Evolutionary conservation across 2,113 vertebrate species (phyloP).

Genomic region (Lamprotornis superbus): DNA sequence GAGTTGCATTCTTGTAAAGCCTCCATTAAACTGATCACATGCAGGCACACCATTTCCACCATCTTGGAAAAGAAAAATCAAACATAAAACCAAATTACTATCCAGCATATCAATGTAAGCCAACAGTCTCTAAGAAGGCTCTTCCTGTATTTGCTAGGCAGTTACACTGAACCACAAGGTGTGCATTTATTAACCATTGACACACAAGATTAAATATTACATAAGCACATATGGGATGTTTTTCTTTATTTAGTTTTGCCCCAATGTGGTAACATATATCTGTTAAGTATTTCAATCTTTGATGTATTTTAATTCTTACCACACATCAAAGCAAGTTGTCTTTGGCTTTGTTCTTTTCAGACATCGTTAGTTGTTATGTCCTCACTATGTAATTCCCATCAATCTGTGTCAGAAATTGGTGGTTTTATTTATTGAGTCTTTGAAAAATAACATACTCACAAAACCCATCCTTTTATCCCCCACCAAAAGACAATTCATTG

Average conservation of each 20-base stretch:
- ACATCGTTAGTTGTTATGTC: neutral
- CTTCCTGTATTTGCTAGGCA: neutral
- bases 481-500: slow-evolving; percentile 8
- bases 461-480: neutral
- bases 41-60: slow-evolving; percentile 99
- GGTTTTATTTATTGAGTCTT: slow-evolving; percentile 26
- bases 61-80: slow-evolving; percentile 81
- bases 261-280: neutral
- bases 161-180: neutral
- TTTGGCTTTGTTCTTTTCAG: neutral
- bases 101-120: neutral
- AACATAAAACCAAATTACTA: neutral
- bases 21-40: slow-evolving; percentile 98
- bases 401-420: neutral
- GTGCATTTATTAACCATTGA: neutral
- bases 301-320: neutral
- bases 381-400: neutral
- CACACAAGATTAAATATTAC: neutral
- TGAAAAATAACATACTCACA: slow-evolving; percentile 6
- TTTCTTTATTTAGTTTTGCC: neutral
- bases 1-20: slow-evolving; percentile 98
- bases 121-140: neutral
- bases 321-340: neutral
- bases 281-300: neutral
- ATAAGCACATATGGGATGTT: neutral